Evolutionary conservation across 1,140 invertebrate genomes (phyloP).

Genomic region (Penaeus indicus): DNA sequence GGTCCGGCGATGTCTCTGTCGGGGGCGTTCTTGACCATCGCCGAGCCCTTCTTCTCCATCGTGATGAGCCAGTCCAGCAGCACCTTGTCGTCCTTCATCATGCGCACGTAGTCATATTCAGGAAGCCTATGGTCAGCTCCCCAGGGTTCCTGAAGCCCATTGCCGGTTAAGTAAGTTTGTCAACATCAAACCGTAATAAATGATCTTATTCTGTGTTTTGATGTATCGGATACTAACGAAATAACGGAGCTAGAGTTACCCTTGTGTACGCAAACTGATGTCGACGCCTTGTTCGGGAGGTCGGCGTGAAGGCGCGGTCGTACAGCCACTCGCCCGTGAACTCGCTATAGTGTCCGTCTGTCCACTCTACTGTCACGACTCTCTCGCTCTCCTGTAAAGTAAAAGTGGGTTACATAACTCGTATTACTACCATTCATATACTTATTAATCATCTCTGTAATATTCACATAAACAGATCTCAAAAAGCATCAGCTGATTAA

Average conservation of each 20-base stretch:
- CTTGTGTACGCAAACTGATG: conserved; percentile 39
- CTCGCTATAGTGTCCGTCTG: conserved; percentile 75
- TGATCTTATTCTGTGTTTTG: neutral
- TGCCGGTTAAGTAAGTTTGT: neutral
- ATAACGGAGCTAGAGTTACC: neutral
- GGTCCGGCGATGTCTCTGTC: conserved; percentile 73
- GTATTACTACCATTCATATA: no score
- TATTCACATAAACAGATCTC: no score
- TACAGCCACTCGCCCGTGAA: conserved; percentile 75
- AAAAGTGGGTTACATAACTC: no score
- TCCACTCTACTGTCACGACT: conserved; percentile 73
- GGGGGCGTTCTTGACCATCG: conserved; percentile 75
- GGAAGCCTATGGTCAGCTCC: conserved; percentile 71
- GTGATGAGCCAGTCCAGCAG: conserved; percentile 75
- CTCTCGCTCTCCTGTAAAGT: conserved; percentile 26
- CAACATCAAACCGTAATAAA: conserved; percentile 39
- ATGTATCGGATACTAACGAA: neutral
- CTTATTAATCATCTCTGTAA: neutral
- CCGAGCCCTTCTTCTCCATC: conserved; percentile 76
- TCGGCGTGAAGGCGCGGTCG: conserved; percentile 74
- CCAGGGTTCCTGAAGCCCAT: conserved; percentile 72
- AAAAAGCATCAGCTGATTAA: neutral
- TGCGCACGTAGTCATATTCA: conserved; percentile 73
- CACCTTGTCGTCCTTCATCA: conserved; percentile 71
- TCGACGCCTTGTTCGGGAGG: conserved; percentile 68